Evolutionary conservation across 1,140 invertebrate species (phyloP), one percentile per base, ranked within the genome.

Genomic region (Drosophila ogumai): DNA sequence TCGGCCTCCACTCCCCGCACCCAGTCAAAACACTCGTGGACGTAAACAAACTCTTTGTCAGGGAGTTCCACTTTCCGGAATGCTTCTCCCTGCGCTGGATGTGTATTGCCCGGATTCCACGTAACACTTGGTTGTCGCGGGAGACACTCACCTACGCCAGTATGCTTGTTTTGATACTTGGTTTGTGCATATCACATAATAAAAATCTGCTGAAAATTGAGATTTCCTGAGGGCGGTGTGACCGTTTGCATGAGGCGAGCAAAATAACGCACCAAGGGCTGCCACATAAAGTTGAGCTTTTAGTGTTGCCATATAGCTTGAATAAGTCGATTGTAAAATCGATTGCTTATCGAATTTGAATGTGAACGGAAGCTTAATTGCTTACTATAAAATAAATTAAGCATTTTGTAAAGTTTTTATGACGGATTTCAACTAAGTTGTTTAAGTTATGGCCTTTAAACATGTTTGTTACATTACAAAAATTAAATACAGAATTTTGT

Each of bases 101-200:
- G 34, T 8, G 19, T 3, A 12, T 22, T 38, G 52, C 5, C 32
- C 8, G n/a, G 13, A 9, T 1, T 32, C 19, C 50, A 22, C 50
- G 7, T 13, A 54, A n/a, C 19, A 38, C 13, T n/a, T 22, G 15
- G 40, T 12, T 19, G 55, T 17, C 13, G 41, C 40, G 19, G 31
- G 3, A 44, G 63, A 19, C 44, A 72, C 66, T 72, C 22, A 72
- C 69, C 68, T 72, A 50, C 17, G 68, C 22, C 52, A 41, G 31
- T 59, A 7, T 28, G 31, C 2, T 22, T 73, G 54, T 69, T 69
- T 67, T 32, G 61, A 36, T 71, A 17, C 8, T 69, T 19, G 43
- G 52, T 19, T 56, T 72, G 52, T 49, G 17, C 65, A 69, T 57
- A 72, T 72, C 66, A 72, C 68, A 72, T 72, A 72, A 69, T 69